Conservation (phyloP, 1,140 invertebrate species). For the Mylabris phalerata region DNA sequence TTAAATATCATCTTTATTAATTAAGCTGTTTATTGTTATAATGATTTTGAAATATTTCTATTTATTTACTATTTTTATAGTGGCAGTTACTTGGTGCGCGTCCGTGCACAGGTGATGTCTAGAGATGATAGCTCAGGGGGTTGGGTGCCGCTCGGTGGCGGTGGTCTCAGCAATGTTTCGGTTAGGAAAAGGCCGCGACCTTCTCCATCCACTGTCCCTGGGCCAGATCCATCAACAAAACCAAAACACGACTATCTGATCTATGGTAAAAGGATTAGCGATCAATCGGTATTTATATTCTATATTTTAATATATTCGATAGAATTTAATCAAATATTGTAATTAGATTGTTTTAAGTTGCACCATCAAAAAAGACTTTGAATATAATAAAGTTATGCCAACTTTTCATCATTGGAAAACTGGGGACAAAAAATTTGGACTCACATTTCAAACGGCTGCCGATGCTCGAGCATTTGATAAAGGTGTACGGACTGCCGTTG, state of each 20-base stretch:
- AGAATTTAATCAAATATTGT: conserved; percentile 17
- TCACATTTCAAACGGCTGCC: conserved; percentile 90
- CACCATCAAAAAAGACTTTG: conserved; percentile 91
- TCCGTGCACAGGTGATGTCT: conserved; percentile 97
- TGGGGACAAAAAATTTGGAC: conserved; percentile 88
- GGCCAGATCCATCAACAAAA: conserved; percentile 38
- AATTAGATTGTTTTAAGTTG: conserved; percentile 85
- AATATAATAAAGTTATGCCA: conserved; percentile 96
- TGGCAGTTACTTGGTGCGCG: conserved; percentile 87
- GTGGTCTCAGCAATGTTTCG: conserved; percentile 86
- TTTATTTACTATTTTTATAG: conserved; percentile 50
- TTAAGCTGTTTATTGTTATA: background rate
- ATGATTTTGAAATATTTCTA: background rate
- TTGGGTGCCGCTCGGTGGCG: conserved; percentile 90
- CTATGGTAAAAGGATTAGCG: conserved; percentile 83
- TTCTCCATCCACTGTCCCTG: conserved; percentile 36
- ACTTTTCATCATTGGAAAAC: conserved; percentile 97
- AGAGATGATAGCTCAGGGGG: conserved; percentile 93
- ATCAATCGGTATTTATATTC: conserved; percentile 73
- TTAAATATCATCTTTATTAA: too few species aligned
- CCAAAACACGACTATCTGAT: conserved; percentile 80
- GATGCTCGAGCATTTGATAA: conserved; percentile 93
- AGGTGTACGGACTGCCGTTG: conserved; percentile 80
- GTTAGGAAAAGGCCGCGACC: conserved; percentile 64
- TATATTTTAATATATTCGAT: too few species aligned